A percentile compares a stretch with the other conserved stretches of the same genome.
Evolutionary conservation across 2,113 vertebrate genomes (phyloP).

Genomic region (Eolophus roseicapilla): DNA sequence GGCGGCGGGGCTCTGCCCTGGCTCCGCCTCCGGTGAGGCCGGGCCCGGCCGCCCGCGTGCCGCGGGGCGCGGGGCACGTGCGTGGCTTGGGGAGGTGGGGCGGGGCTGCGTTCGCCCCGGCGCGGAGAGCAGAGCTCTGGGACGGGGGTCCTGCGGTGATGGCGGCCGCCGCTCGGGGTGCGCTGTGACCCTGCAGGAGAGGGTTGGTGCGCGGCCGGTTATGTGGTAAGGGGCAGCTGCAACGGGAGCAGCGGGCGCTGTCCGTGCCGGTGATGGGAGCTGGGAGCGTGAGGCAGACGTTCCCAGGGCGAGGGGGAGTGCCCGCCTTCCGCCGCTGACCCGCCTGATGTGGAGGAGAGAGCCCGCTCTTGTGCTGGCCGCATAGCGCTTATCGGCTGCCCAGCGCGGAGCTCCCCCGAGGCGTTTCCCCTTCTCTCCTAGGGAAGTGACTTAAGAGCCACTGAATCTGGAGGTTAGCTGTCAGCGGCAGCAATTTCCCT

Average conservation of each 20-base stretch:
- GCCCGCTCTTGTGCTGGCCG: not conserved
- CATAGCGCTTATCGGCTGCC: not conserved
- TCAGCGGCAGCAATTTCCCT: not conserved
- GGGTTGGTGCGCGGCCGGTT: not conserved
- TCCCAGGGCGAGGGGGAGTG: not conserved
- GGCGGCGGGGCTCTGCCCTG: not conserved
- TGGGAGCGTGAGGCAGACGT: not conserved
- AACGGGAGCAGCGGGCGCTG: not conserved
- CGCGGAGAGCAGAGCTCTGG: no score
- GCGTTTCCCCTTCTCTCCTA: rapidly evolving
- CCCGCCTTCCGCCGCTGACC: no score
- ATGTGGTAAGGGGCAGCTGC: not conserved
- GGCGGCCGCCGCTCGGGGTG: not conserved
- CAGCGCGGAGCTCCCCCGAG: rapidly evolving
- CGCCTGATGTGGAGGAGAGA: not conserved
- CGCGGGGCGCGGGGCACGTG: not conserved
- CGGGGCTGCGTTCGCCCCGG: no score
- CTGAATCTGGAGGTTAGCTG: not conserved
- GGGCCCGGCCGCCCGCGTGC: not conserved
- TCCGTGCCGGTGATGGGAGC: not conserved
- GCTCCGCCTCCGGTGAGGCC: not conserved
- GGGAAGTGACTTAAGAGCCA: rapidly evolving
- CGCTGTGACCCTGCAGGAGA: not conserved
- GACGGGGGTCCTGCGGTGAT: rapidly evolving
- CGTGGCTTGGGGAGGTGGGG: not conserved